A percentile compares a stretch with the other conserved stretches of the same genome.
Conservation (phyloP, 2,888 invertebrate genomes). For the Myopa testacea region DNA sequence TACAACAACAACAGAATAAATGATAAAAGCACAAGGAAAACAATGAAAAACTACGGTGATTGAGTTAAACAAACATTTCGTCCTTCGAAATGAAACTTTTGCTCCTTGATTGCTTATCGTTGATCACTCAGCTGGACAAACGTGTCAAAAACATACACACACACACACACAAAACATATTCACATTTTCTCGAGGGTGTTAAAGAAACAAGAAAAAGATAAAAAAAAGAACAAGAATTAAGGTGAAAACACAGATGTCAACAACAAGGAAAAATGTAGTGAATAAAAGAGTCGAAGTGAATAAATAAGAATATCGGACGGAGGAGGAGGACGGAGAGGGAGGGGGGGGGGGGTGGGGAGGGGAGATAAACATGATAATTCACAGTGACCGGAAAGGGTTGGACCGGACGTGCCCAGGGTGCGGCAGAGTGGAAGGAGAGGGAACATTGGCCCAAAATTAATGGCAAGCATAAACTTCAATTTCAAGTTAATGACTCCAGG, state of each 20-base stretch:
- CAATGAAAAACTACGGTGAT: background rate
- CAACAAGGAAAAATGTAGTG: background rate
- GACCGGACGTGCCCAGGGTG: too few relatives aligned
- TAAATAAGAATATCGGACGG: background rate
- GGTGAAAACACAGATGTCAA: slow-evolving; percentile 4
- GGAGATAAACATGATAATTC: too few relatives aligned
- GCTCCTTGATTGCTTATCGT: slow-evolving; percentile 1
- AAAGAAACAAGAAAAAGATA: background rate
- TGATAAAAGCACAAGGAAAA: slow-evolving; percentile 1
- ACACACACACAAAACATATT: too few relatives aligned
- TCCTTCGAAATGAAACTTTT: background rate
- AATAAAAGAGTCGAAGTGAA: background rate
- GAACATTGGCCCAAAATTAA: background rate
- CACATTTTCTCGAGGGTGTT: background rate
- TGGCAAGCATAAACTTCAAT: background rate
- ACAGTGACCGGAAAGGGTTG: background rate
- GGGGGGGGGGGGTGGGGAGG: too few relatives aligned
- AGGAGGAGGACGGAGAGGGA: background rate
- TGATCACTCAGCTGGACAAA: slow-evolving; percentile 20
- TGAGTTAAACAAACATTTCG: background rate
- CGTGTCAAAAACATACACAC: background rate
- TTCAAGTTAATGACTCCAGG: background rate
- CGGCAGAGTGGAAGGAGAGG: too few relatives aligned
- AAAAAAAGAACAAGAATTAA: background rate
- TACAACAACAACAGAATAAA: background rate